Evolutionary conservation across 1,140 invertebrate genomes (phyloP).

Genomic region (Atta texana): DNA sequence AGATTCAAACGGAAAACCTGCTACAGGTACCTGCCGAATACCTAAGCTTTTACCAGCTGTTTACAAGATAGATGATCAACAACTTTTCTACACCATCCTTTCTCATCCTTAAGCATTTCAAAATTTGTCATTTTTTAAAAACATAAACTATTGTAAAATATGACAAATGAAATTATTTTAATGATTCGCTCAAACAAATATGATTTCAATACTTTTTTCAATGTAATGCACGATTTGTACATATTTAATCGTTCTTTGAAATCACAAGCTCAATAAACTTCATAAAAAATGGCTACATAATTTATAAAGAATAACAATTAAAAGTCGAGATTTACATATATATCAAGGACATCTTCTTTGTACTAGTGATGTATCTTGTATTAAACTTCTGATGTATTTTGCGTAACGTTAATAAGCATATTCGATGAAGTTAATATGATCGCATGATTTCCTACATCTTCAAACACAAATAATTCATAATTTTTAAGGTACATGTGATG

Average conservation of each 20-base stretch:
- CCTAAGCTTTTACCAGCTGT: no score
- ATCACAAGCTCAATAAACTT: background rate
- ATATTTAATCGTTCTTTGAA: background rate
- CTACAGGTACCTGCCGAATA: constrained; percentile 21
- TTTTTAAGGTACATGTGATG: background rate
- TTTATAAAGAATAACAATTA: background rate
- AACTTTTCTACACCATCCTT: no score
- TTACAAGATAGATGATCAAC: no score
- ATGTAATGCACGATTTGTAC: background rate
- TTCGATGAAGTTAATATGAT: background rate
- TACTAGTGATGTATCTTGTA: no score
- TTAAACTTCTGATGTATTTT: background rate
- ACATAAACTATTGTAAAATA: background rate
- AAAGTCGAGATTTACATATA: background rate
- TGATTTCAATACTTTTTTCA: background rate
- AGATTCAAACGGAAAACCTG: constrained; percentile 25
- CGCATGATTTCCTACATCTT: background rate
- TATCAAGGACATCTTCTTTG: background rate
- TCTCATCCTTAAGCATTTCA: background rate
- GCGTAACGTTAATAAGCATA: background rate
- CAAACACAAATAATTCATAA: constrained; percentile 19
- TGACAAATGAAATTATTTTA: background rate
- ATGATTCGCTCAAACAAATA: background rate
- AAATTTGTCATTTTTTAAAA: no score
- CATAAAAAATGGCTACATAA: background rate